These are phyloP conservation scores for Odontamblyopus rebecca DNA, from an alignment of 2,797 vertebrate genomes.

Conservation along the genomic window DNA sequence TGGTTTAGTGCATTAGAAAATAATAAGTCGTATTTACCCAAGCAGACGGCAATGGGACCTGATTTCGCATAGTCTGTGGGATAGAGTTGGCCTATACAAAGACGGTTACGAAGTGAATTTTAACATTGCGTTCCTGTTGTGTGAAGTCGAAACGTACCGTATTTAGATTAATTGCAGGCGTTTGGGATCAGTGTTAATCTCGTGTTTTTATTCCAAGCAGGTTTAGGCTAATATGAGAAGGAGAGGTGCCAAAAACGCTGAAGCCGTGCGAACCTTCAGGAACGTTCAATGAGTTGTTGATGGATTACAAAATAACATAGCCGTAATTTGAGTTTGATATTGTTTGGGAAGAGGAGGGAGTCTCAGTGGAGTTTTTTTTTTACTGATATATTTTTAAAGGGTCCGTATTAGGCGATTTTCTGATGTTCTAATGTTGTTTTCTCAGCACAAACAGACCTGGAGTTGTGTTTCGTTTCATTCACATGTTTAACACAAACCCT, in stretches of 20 bases:
- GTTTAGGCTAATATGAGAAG: background rate
- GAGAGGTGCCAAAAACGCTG: constrained; percentile 24
- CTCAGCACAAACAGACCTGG: too few species aligned
- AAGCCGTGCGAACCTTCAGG: constrained; percentile 78
- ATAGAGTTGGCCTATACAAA: constrained; percentile 80
- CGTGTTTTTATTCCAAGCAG: background rate
- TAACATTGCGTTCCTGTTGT: constrained; percentile 58
- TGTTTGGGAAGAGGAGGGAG: too few species aligned
- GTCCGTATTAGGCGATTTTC: too few species aligned
- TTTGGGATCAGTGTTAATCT: constrained; percentile 5
- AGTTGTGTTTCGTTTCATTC: too few species aligned
- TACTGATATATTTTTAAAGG: too few species aligned
- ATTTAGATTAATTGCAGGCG: constrained; percentile 64
- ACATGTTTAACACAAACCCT: too few species aligned
- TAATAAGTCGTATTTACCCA: constrained; percentile 97
- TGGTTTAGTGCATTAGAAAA: constrained; percentile 86
- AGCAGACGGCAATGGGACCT: constrained; percentile 84
- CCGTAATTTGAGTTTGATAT: too few species aligned
- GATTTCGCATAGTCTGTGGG: constrained; percentile 86
- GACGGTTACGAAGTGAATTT: constrained; percentile 85
- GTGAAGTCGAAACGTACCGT: constrained; percentile 61
- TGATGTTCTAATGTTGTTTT: too few species aligned
- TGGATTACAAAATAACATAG: background rate
- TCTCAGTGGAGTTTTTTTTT: too few species aligned
- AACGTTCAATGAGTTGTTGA: background rate